A percentile compares a stretch with the other conserved stretches of the same genome.
Evolutionary conservation across 2,113 vertebrate genomes (phyloP).

Genomic region (Ariopsis seemanni): DNA sequence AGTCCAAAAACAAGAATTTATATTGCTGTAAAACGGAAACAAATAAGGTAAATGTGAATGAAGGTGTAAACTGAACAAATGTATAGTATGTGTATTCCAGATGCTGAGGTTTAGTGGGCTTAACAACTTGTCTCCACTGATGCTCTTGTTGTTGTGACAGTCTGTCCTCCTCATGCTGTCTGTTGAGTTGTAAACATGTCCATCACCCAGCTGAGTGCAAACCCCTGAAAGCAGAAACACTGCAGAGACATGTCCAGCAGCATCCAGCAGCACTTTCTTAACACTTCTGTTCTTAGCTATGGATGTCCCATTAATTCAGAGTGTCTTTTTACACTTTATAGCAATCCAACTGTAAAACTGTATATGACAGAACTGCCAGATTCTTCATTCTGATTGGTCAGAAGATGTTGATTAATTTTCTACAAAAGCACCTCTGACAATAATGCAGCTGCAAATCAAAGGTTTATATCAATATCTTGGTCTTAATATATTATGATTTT

Average conservation of each 20-base stretch:
- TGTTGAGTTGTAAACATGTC: conserved; percentile 82
- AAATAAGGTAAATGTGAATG: background rate
- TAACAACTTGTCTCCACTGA: conserved; percentile 85
- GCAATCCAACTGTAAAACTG: background rate
- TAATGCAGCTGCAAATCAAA: background rate
- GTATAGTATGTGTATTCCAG: background rate
- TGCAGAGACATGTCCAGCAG: background rate
- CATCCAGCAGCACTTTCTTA: background rate
- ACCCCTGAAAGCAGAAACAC: conserved; percentile 70
- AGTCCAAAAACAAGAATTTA: background rate
- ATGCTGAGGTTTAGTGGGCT: background rate
- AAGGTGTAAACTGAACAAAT: background rate
- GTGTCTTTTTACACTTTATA: background rate
- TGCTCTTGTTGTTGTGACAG: conserved; percentile 84
- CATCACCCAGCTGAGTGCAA: conserved; percentile 78
- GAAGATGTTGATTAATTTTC: background rate
- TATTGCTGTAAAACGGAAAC: background rate
- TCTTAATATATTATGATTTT: no score
- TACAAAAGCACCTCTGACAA: background rate
- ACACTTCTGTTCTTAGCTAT: background rate
- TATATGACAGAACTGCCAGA: background rate
- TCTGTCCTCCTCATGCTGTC: conserved; percentile 86
- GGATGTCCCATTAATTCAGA: background rate
- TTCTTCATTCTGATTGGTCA: background rate
- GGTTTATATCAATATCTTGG: no score